A percentile compares a stretch with the other conserved stretches of the same genome.
phyloP scores from a whole-genome alignment of 2,797 vertebrate species.

The Neoniphon sammara region DNA sequence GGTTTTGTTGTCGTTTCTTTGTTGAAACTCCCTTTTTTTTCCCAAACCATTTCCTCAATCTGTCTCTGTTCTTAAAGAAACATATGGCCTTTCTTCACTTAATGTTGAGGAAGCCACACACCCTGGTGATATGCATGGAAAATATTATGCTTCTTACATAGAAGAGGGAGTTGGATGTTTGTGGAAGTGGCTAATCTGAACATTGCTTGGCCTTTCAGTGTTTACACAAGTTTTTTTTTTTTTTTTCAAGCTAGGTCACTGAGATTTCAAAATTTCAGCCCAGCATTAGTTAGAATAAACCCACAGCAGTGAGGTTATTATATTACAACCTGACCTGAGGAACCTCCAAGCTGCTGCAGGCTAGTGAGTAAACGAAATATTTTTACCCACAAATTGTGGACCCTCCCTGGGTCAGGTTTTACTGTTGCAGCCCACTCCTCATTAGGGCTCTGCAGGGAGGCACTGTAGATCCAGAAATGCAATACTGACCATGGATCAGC shows the following conservation, averaged over 20 bases:
- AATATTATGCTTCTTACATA: constrained; percentile 32
- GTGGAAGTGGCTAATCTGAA: constrained; percentile 29
- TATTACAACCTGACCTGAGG: not conserved
- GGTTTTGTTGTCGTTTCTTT: constrained; percentile 26
- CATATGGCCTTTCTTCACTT: not conserved
- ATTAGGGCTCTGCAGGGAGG: not conserved
- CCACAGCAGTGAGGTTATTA: not conserved
- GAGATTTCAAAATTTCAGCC: not conserved
- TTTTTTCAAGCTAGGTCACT: constrained; percentile 14
- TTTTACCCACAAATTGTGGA: constrained; percentile 7
- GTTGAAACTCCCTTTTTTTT: not conserved
- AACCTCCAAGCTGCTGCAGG: constrained; percentile 10
- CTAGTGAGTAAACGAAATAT: not conserved
- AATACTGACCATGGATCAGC: not conserved
- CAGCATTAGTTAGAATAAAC: not conserved
- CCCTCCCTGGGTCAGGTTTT: constrained; percentile 23
- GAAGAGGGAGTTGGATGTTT: constrained; percentile 30
- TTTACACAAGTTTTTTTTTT: constrained; percentile 9
- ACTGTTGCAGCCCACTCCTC: not conserved
- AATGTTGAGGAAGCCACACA: constrained; percentile 18
- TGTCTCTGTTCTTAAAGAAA: constrained; percentile 10
- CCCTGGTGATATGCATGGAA: constrained; percentile 2
- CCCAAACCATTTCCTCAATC: not conserved
- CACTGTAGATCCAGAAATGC: not conserved
- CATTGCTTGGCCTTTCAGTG: constrained; percentile 14